Percentiles rank a stretch among this genome's conserved stretches.
Conservation (phyloP, 2,113 vertebrate species). For the Etheostoma cragini region DNA sequence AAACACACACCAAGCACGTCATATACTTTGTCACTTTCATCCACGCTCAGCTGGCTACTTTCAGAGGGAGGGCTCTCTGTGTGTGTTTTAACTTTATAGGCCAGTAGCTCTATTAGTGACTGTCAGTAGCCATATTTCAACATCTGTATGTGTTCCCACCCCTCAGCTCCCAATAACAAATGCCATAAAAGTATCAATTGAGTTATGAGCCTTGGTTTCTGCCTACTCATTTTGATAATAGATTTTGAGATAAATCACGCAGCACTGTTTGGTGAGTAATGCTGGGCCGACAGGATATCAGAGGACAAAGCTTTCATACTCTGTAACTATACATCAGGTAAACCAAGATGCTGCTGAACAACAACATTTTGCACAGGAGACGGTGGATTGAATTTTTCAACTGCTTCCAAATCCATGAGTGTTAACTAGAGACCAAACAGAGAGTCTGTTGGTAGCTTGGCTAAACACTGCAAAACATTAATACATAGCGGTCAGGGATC, state of each 20-base stretch:
- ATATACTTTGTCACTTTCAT: slow-evolving; percentile 43
- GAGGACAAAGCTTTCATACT: slow-evolving; percentile 56
- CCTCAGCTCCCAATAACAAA: slow-evolving; percentile 64
- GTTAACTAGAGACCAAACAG: slow-evolving; percentile 38
- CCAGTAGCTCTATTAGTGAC: slow-evolving; percentile 71
- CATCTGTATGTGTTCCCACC: slow-evolving; percentile 45
- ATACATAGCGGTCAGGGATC: slow-evolving; percentile 52
- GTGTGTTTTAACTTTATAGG: slow-evolving; percentile 62
- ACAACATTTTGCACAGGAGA: slow-evolving; percentile 52
- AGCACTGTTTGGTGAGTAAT: slow-evolving; percentile 64
- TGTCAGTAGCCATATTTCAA: slow-evolving; percentile 71
- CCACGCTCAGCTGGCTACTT: slow-evolving; percentile 47
- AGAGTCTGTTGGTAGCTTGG: slow-evolving; percentile 18
- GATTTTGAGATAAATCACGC: slow-evolving; percentile 73
- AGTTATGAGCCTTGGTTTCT: slow-evolving; percentile 73
- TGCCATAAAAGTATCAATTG: slow-evolving; percentile 63
- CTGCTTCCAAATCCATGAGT: slow-evolving; percentile 55
- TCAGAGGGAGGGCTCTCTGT: slow-evolving; percentile 49
- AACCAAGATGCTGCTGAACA: slow-evolving; percentile 52
- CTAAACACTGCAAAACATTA: slow-evolving; percentile 49
- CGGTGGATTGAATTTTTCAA: slow-evolving; percentile 55
- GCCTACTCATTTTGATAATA: slow-evolving; percentile 76
- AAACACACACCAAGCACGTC: slow-evolving; percentile 26
- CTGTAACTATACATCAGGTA: slow-evolving; percentile 44
- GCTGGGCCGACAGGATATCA: slow-evolving; percentile 44